These are phyloP conservation scores for Balaeniceps rex DNA, from an alignment of 2,113 vertebrate species.

Conservation along the genomic window DNA sequence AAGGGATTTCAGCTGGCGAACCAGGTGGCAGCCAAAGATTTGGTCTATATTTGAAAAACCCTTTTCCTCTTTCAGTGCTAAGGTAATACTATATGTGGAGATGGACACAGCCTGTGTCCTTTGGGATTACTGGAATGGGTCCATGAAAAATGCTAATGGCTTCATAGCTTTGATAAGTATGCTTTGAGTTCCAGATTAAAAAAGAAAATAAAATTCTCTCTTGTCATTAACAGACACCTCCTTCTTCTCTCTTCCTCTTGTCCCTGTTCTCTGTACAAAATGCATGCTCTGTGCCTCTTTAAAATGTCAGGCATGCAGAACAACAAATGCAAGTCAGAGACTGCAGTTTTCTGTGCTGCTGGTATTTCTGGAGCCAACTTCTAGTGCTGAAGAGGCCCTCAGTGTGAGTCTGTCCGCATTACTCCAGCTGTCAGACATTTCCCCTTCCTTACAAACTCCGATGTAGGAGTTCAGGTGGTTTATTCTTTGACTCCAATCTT, in stretches of 20 bases:
- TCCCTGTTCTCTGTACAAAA: not conserved
- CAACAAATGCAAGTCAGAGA: not conserved
- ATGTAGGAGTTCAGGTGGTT: not conserved
- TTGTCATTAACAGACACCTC: not conserved
- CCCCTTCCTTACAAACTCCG: not conserved
- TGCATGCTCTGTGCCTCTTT: not conserved
- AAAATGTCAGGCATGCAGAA: not conserved
- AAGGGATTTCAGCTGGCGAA: not conserved
- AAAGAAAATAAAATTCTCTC: not conserved
- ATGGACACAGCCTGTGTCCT: not conserved
- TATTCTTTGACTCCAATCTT: not conserved
- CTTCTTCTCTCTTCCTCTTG: not conserved
- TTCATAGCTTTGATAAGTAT: not conserved
- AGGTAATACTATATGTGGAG: constrained; percentile 11
- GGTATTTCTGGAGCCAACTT: not conserved
- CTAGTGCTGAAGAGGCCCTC: not conserved
- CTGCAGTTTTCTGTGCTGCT: not conserved
- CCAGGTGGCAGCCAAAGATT: constrained; percentile 39
- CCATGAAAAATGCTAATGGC: not conserved
- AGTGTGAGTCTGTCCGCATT: not conserved
- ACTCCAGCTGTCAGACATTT: not conserved
- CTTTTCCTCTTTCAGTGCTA: constrained; percentile 25
- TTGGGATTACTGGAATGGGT: not conserved
- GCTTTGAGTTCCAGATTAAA: not conserved
- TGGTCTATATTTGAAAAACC: constrained; percentile 46